Evolutionary conservation across 1,140 invertebrate genomes (phyloP).

Genomic region (Lasaia peninsularis): DNA sequence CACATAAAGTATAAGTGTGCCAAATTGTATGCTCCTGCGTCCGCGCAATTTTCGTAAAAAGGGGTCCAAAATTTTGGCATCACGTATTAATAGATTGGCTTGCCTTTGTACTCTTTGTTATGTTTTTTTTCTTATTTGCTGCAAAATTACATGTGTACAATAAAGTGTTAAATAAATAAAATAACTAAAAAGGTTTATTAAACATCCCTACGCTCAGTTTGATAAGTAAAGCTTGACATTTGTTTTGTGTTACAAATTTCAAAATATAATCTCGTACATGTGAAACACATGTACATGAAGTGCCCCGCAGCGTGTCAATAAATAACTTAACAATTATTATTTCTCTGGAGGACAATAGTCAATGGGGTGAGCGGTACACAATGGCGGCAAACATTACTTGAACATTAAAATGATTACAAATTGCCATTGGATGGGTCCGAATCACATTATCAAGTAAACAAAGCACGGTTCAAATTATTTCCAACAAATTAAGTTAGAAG

Average conservation of each 20-base stretch:
- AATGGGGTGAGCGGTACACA: conserved; percentile 36
- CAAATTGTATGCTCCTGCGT: too few species aligned
- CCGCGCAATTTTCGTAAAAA: too few species aligned
- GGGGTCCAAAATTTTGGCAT: too few species aligned
- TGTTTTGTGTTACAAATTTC: too few species aligned
- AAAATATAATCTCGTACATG: conserved; percentile 11
- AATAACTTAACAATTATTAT: conserved; percentile 54
- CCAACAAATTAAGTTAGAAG: conserved; percentile 47
- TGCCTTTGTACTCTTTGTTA: too few species aligned
- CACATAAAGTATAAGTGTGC: too few species aligned
- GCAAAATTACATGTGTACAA: too few species aligned
- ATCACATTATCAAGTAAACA: conserved; percentile 53
- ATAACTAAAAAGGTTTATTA: too few species aligned
- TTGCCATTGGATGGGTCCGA: conserved; percentile 59
- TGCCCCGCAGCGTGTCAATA: conserved; percentile 45
- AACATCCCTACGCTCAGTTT: not conserved
- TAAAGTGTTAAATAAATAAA: too few species aligned
- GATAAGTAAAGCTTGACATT: not conserved
- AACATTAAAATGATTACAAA: conserved; percentile 71
- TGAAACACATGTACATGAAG: conserved; percentile 27
- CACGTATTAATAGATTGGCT: too few species aligned
- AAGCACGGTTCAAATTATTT: conserved; percentile 40
- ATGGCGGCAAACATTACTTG: conserved; percentile 41
- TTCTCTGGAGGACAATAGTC: conserved; percentile 40
- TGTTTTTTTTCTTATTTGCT: too few species aligned